Evolutionary conservation across 2,888 invertebrate genomes (phyloP).

Genomic region (Suillia variegata): DNA sequence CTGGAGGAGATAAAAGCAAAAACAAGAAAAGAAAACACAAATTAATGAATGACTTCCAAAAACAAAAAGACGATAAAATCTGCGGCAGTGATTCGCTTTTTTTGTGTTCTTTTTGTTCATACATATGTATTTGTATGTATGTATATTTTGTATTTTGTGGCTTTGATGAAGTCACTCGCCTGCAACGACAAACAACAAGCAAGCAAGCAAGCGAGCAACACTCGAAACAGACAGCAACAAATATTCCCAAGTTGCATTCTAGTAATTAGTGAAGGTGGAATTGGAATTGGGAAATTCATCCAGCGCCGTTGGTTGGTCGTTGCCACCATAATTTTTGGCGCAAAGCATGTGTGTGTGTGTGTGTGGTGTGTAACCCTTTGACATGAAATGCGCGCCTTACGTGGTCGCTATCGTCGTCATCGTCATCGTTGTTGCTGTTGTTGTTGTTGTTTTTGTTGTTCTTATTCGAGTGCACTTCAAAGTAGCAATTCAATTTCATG

Average conservation of each 20-base stretch:
- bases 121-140: too few species aligned
- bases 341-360: not conserved
- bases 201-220: not conserved
- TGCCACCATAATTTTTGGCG: not conserved
- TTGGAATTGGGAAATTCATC: not conserved
- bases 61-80: not conserved
- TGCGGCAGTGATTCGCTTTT: not conserved
- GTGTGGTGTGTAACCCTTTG: not conserved
- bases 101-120: too few species aligned
- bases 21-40: too few species aligned
- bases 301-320: not conserved
- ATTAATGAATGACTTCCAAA: slow-evolving; percentile 2
- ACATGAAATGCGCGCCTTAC: slow-evolving; percentile 3
- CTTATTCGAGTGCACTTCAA: slow-evolving; percentile 52
- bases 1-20: too few species aligned
- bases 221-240: not conserved
- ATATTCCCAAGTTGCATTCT: not conserved
- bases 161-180: not conserved
- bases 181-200: not conserved
- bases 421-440: not conserved
- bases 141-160: too few species aligned
- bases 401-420: not conserved
- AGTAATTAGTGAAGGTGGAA: slow-evolving; percentile 1
- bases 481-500: slow-evolving; percentile 55
- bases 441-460: slow-evolving; percentile 38